These are phyloP conservation scores for Caligus rogercresseyi DNA, from an alignment of 1,140 invertebrate genomes.

Conservation along the genomic window DNA sequence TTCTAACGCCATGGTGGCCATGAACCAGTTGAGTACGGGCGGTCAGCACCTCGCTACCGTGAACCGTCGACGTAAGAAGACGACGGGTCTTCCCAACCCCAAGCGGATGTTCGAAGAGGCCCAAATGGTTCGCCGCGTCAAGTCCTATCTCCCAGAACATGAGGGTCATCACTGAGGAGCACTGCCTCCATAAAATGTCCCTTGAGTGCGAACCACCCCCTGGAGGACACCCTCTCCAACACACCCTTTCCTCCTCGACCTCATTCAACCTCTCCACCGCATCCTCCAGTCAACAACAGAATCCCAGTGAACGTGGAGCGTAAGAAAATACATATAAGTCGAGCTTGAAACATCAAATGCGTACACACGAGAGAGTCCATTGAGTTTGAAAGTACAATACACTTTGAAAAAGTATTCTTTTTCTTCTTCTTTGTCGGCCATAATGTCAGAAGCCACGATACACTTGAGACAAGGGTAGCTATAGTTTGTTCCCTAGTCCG, in stretches of 20 bases:
- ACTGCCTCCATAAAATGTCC: constrained; percentile 66
- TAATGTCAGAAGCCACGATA: too few relatives aligned
- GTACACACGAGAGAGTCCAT: too few relatives aligned
- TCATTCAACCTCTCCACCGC: constrained; percentile 13
- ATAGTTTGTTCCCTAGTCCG: too few relatives aligned
- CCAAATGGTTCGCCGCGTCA: constrained; percentile 88
- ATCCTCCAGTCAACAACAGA: constrained; percentile 12
- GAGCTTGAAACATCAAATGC: neutral
- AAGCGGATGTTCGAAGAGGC: constrained; percentile 98
- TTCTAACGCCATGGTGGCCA: constrained; percentile 64
- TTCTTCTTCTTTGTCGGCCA: too few relatives aligned
- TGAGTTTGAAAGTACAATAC: too few relatives aligned
- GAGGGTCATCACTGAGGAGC: constrained; percentile 78
- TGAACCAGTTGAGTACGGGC: constrained; percentile 53
- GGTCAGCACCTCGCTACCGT: constrained; percentile 46
- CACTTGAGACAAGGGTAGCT: too few relatives aligned
- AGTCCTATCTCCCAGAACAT: constrained; percentile 84
- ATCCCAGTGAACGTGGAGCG: constrained; percentile 12
- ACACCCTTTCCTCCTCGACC: neutral
- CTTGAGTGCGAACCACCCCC: constrained; percentile 62
- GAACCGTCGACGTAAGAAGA: constrained; percentile 61
- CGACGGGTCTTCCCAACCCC: constrained; percentile 70
- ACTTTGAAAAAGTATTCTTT: too few relatives aligned
- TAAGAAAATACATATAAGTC: neutral
- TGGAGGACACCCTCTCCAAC: constrained; percentile 32